Evolutionary conservation across 2,113 vertebrate species (phyloP).

Genomic region (Psophia crepitans): DNA sequence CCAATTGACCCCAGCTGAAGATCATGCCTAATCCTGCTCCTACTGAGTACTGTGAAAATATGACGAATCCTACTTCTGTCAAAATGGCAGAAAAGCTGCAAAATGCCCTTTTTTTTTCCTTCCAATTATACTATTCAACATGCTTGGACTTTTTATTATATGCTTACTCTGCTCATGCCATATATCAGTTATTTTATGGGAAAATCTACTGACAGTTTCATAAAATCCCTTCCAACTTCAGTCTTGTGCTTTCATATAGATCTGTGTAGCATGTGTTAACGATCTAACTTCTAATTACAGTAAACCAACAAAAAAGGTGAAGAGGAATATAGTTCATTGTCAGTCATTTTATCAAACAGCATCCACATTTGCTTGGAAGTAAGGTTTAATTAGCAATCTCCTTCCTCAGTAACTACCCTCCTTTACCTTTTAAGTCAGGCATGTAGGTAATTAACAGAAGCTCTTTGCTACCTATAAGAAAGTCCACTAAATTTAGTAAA

Average conservation of each 20-base stretch:
- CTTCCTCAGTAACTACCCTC: not conserved
- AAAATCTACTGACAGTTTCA: conserved; percentile 15
- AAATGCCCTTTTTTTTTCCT: not conserved
- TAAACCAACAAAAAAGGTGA: not conserved
- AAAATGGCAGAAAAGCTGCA: not conserved
- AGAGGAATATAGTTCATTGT: not conserved
- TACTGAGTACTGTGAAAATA: not conserved
- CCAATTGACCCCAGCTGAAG: not conserved
- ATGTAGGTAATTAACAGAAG: not conserved
- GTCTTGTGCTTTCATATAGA: conserved; percentile 22
- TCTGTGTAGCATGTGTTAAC: not conserved
- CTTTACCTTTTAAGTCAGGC: not conserved
- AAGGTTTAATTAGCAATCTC: not conserved
- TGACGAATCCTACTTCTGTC: not conserved
- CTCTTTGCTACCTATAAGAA: not conserved
- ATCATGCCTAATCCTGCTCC: not conserved
- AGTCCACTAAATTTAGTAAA: not conserved
- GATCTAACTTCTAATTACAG: not conserved
- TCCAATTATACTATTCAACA: not conserved
- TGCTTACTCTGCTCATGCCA: not conserved
- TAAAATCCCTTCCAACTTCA: conserved; percentile 18
- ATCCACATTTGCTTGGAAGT: not conserved
- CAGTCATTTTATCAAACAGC: not conserved
- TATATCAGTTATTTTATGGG: conserved; percentile 23
- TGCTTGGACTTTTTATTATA: not conserved